Conservation (phyloP, 2,113 vertebrate species). For the Corythoichthys intestinalis region DNA sequence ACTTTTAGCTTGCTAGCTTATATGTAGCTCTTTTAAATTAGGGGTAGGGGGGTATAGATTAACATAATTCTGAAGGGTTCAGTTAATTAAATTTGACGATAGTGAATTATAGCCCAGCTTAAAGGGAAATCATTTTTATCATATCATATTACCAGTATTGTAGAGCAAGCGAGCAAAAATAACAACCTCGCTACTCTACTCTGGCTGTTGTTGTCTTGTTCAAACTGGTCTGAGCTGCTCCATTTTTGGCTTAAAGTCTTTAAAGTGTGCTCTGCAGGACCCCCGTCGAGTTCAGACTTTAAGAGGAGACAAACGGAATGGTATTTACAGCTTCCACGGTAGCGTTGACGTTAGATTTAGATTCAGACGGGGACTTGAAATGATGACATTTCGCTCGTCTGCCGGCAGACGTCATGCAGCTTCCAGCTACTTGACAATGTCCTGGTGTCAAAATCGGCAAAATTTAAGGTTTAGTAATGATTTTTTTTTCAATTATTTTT, state of each 20-base stretch:
- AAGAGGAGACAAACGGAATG: slow-evolving; percentile 28
- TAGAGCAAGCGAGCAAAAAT: slow-evolving; percentile 14
- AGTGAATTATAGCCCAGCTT: too few relatives aligned
- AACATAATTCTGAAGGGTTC: too few relatives aligned
- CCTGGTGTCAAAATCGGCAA: slow-evolving; percentile 31
- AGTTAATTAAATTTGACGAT: too few relatives aligned
- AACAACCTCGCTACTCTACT: slow-evolving; percentile 33
- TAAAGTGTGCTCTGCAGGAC: slow-evolving; percentile 16
- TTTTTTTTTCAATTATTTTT: neutral
- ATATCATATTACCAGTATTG: neutral
- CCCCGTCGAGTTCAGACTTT: slow-evolving; percentile 35
- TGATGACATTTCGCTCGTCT: slow-evolving; percentile 35
- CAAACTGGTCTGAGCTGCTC: slow-evolving; percentile 22
- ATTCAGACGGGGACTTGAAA: slow-evolving; percentile 47
- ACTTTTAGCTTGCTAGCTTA: too few relatives aligned
- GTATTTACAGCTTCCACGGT: slow-evolving; percentile 38
- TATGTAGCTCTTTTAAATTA: too few relatives aligned
- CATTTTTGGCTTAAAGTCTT: slow-evolving; percentile 27
- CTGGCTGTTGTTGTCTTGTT: slow-evolving; percentile 32
- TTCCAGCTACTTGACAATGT: slow-evolving; percentile 39
- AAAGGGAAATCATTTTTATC: too few relatives aligned
- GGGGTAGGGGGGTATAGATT: too few relatives aligned
- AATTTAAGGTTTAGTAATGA: slow-evolving; percentile 17
- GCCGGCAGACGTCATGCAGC: slow-evolving; percentile 41
- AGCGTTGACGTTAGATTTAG: slow-evolving; percentile 49